Evolutionary conservation across 2,797 vertebrate genomes (phyloP).

Genomic region (Hyperoplus immaculatus): DNA sequence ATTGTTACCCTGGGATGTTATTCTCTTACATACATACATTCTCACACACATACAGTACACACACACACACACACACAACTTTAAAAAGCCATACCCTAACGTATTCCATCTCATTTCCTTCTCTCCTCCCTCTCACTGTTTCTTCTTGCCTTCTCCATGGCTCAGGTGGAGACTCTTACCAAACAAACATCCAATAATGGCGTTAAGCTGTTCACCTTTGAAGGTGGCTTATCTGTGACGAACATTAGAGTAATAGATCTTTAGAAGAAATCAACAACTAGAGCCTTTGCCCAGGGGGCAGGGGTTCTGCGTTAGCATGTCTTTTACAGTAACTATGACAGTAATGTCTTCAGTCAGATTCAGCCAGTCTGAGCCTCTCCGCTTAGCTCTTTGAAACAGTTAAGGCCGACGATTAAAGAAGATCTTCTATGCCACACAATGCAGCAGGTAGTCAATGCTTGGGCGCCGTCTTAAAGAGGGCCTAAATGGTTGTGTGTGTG

Average conservation of each 20-base stretch:
- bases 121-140: constrained; percentile 37
- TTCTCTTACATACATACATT: constrained; percentile 31
- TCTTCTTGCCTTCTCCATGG: constrained; percentile 23
- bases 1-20: constrained; percentile 36
- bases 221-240: constrained; percentile 69
- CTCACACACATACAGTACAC: constrained; percentile 9
- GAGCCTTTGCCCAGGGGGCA: constrained; percentile 66
- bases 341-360: constrained; percentile 78
- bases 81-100: constrained; percentile 37
- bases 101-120: constrained; percentile 56
- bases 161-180: constrained; percentile 73
- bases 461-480: constrained; percentile 70
- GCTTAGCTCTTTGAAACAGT: constrained; percentile 80
- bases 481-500: constrained; percentile 70
- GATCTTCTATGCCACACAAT: constrained; percentile 80
- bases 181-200: constrained; percentile 74
- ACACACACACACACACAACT: constrained; percentile 17
- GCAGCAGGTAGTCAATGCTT: constrained; percentile 73
- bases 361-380: constrained; percentile 77
- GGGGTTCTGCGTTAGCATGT: constrained; percentile 60
- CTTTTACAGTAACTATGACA: constrained; percentile 76
- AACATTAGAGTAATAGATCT: constrained; percentile 77
- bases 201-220: constrained; percentile 69
- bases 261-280: constrained; percentile 69
- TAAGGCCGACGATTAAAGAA: constrained; percentile 78